These are phyloP conservation scores for Chaetorhynchus papuensis DNA, from an alignment of 2,113 vertebrate genomes.

Conservation along the genomic window DNA sequence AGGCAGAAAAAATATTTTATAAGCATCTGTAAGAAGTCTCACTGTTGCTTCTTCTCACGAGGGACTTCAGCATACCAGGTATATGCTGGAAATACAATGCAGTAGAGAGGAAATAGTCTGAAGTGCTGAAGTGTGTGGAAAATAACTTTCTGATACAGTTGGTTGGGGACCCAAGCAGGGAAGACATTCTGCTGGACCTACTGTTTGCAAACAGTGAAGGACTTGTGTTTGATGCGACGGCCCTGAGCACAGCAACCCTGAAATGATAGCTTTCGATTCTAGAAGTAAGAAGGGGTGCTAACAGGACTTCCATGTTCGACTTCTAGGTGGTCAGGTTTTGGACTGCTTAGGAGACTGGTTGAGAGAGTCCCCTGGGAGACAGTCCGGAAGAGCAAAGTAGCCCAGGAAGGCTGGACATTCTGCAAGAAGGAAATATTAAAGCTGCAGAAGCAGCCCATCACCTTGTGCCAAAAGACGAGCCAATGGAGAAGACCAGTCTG, in stretches of 20 bases:
- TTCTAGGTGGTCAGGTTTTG: background rate
- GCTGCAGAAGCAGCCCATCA: background rate
- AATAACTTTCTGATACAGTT: background rate
- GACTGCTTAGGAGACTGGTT: background rate
- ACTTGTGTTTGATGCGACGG: background rate
- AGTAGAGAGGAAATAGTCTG: background rate
- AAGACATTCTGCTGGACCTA: background rate
- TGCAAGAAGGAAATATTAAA: background rate
- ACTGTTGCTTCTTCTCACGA: background rate
- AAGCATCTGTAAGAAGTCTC: background rate
- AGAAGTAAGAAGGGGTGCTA: background rate
- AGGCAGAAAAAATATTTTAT: background rate
- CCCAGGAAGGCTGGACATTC: background rate
- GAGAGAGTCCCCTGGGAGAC: background rate
- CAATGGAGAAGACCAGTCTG: background rate
- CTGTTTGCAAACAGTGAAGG: background rate
- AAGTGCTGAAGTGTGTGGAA: background rate
- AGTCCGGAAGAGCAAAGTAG: background rate
- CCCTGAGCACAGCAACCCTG: background rate
- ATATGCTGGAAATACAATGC: background rate
- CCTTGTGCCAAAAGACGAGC: background rate
- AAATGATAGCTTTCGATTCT: background rate
- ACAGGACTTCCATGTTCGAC: fast-evolving
- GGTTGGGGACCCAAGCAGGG: background rate
- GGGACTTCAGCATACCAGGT: background rate